These are phyloP conservation scores for Pandemis heparana DNA, from an alignment of 2,888 invertebrate species.

Conservation along the genomic window DNA sequence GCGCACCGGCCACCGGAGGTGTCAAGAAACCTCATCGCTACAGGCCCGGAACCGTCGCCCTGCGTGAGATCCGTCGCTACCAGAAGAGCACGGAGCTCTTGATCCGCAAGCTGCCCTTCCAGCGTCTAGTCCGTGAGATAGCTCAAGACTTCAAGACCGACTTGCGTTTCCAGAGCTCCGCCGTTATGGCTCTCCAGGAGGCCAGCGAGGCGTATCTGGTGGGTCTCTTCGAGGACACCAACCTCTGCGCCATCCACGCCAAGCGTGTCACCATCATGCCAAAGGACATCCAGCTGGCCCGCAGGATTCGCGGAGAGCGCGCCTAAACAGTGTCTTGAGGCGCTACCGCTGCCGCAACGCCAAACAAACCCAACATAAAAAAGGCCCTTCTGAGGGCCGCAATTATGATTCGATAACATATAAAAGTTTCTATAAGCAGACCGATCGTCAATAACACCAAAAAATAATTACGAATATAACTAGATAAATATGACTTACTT, in stretches of 20 bases:
- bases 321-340: neutral
- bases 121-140: conserved; percentile 95
- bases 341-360: neutral
- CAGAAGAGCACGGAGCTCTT: conserved; percentile 96
- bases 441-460: neutral
- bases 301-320: conserved; percentile 1
- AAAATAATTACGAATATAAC: too few species aligned
- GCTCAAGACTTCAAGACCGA: conserved; percentile 97
- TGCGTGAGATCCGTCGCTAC: conserved; percentile 96
- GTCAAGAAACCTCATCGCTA: conserved; percentile 94
- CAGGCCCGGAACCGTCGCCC: conserved; percentile 95
- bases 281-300: neutral
- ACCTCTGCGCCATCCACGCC: neutral
- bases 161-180: conserved; percentile 92
- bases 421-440: neutral
- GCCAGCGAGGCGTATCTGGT: conserved; percentile 73
- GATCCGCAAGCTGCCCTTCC: conserved; percentile 94
- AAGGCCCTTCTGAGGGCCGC: conserved; percentile 9
- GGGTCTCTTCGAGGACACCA: conserved; percentile 91
- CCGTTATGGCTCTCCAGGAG: conserved; percentile 94
- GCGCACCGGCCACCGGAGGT: conserved; percentile 94
- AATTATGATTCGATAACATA: neutral
- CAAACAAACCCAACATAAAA: neutral
- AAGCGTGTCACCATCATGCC: conserved; percentile 4
- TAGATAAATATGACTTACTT: too few species aligned